Conservation (phyloP, 2,113 vertebrate species). For the Tragelaphus imberbis region DNA sequence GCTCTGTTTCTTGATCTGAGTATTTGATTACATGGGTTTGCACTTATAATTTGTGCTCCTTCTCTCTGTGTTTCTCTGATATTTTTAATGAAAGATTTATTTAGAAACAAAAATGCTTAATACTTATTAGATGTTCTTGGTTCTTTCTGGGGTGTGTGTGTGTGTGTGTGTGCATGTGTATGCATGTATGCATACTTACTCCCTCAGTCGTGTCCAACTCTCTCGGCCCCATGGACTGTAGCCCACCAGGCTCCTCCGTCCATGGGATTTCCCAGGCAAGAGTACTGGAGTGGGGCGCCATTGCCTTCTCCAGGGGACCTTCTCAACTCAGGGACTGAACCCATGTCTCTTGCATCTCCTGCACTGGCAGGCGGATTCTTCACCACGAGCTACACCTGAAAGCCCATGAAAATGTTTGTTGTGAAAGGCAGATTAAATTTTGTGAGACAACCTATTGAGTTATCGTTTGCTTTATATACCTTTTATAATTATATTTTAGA, state of each 20-base stretch:
- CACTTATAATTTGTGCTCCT: not conserved
- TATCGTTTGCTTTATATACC: not conserved
- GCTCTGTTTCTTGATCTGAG: not conserved
- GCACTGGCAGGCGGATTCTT: not conserved
- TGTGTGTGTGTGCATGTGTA: not conserved
- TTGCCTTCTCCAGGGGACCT: not conserved
- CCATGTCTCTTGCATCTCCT: not conserved
- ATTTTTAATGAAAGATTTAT: not conserved
- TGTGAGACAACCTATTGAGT: not conserved
- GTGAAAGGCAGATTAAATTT: not conserved
- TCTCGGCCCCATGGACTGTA: not conserved
- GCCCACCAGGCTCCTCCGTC: not conserved
- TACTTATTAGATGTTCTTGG: not conserved
- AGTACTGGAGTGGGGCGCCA: not conserved
- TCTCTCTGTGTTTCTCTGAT: not conserved
- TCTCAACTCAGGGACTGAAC: not conserved
- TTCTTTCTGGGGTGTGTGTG: not conserved
- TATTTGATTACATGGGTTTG: not conserved
- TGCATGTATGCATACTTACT: not conserved
- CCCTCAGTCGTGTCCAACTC: accelerated
- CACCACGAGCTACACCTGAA: not conserved
- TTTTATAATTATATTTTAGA: not conserved
- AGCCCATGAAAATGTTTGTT: not conserved
- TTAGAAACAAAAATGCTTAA: not conserved
- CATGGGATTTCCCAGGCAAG: not conserved